Base-by-base conservation (phyloP, 2,888 invertebrate genomes). In the Ceramica pisi region DNA sequence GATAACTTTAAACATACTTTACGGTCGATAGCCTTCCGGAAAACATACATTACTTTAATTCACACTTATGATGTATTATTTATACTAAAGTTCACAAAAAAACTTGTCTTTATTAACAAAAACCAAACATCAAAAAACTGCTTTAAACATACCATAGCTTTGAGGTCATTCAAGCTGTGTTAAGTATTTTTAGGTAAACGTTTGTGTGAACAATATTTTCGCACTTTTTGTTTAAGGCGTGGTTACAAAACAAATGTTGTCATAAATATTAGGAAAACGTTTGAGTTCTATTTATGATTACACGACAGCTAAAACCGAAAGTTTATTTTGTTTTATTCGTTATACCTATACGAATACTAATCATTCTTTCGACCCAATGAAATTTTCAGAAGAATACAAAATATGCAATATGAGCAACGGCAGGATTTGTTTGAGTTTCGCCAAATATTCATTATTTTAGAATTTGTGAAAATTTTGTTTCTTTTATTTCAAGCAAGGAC, bases 31-130 rank as follows among this genome's bases (percentile, higher is more conserved):
- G 35, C 7, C 1, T n/a, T 46, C 76, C 59, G 59, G 48, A 63
- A 55, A 74, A 35, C 62, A 31, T 50, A 50, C 19, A 71, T 57
- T 31, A 50, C 9, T 59, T 55, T 48, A 67, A 67, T 74, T 80
- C 31, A 67, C 68, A 67, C 76, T 64, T 41, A 6, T 35, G 41
- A 50, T 63, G n/a, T 46, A 46, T 44, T 64, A 23, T 9, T 26
- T 19, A 69, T 23, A 21, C 2, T 41, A 38, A 46, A 71, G 46
- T 65, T 56, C 9, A 53, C 21, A 63, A 59, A 38, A 38, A 64
- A 23, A 67, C 35, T 44, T 16, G 53, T 60, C 10, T 48, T 63
- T 9, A 21, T 50, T 55, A 19, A 55, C 21, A 10, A 31, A 0
- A 51, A 60, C 67, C 48, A 59, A 60, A 73, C 48, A 59, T 2